Base-by-base conservation (phyloP, 2,888 invertebrate genomes). In the Brachylomia viminalis region DNA sequence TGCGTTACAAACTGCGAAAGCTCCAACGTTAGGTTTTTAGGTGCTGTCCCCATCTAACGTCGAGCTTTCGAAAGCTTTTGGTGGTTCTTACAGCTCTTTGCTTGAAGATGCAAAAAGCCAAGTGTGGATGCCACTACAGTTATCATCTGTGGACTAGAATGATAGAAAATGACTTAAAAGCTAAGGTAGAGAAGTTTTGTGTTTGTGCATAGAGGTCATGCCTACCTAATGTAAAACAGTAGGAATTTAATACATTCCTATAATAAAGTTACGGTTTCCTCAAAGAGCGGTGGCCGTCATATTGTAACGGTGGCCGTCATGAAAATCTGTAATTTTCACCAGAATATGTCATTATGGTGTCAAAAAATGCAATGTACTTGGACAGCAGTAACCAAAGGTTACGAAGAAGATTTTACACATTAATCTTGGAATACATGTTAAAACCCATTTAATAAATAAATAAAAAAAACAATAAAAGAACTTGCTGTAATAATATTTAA, bases 51-150 rank as follows among this genome's bases (percentile, higher is more conserved):
- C 73, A 80, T 74, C 77, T 83, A 72, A 68, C 83, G 61, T 52
- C 45, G 33, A 72, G 20, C 49, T 80, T 74, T 64, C 13, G 23
- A 64, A 67, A 72, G 42, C 13, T 47, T 33, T 67, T 23, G 23
- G 33, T 47, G 13, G 15, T 47, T 45, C 20, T 38, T 11, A 45
- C 61, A 68, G 33, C 42, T 49, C 17, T 61, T 45, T 23, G n/a
- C 17, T 17, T n/a, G 0, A 20, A 49, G 49, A 38, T 45, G 59
- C 30, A 45, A 66, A 33, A 38, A 30, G 10, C 11, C 2, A 7
- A 72, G 62, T 59, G 61, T 75, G 73, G 77, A 79, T 84, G 81
- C 77, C 81, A 66, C 80, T 47, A 68, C 45, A 6, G 47, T 58
- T 8, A 20, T 6, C 13, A 33, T 49, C 15, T 47, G 47, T 27